These are phyloP conservation scores for Arizona elegans DNA, from an alignment of 2,113 vertebrate genomes.

Conservation along the genomic window DNA sequence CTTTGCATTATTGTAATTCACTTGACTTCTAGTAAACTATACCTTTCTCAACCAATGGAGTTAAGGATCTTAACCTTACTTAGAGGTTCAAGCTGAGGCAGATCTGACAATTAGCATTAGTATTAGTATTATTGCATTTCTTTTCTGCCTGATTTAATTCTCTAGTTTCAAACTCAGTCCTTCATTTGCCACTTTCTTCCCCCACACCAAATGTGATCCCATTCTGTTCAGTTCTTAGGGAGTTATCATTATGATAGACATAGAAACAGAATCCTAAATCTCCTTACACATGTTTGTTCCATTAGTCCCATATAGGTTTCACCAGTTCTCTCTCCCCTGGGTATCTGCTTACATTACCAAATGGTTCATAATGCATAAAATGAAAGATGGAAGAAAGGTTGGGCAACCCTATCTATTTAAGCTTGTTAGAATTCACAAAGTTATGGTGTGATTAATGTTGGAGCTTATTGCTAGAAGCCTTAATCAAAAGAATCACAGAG, in stretches of 20 bases:
- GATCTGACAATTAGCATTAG: neutral
- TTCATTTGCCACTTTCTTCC: neutral
- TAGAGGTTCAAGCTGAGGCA: neutral
- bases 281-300: neutral
- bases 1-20: neutral
- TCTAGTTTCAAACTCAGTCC: neutral
- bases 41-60: neutral
- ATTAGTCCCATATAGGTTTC: neutral
- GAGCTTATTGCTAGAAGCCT: constrained; percentile 83
- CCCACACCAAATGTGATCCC: neutral
- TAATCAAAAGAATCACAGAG: constrained; percentile 72
- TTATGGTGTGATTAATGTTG: constrained; percentile 84
- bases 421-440: constrained; percentile 16
- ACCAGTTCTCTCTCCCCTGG: neutral
- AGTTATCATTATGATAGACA: neutral
- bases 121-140: neutral
- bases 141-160: neutral
- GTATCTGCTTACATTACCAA: neutral
- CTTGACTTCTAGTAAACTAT: neutral
- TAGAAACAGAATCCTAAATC: neutral
- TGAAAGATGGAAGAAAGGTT: neutral
- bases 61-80: neutral
- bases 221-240: neutral
- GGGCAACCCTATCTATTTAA: neutral
- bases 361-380: neutral